Conservation (phyloP, 2,797 vertebrate species). For the Hylomyscus alleni region DNA sequence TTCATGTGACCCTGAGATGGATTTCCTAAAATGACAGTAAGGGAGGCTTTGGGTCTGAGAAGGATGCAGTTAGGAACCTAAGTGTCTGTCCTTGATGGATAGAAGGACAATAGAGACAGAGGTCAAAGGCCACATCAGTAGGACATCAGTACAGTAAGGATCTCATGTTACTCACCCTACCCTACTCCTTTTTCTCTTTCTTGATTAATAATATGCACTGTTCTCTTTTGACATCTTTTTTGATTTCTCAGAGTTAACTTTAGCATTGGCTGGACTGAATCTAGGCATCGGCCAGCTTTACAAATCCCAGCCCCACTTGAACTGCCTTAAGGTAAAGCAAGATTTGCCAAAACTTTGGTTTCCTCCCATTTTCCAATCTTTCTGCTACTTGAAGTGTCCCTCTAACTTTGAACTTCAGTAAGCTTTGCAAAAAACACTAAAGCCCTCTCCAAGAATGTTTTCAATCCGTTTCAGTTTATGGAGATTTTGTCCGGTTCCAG, state of each 20-base stretch:
- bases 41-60: constrained; percentile 80
- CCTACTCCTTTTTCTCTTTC: not conserved
- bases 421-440: not conserved
- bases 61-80: constrained; percentile 68
- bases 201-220: not conserved
- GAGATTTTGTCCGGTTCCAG: constrained; percentile 6
- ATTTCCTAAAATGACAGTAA: constrained; percentile 80
- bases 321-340: not conserved
- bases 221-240: not conserved
- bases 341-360: not conserved
- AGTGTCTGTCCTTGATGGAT: constrained; percentile 79
- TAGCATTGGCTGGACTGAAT: constrained; percentile 5
- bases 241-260: constrained; percentile 31
- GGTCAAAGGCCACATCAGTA: not conserved
- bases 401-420: not conserved
- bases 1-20: constrained; percentile 81
- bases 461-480: not conserved
- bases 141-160: not conserved
- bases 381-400: not conserved
- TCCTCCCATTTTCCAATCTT: not conserved
- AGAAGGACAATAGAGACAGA: constrained; percentile 48
- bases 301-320: not conserved
- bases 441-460: not conserved
- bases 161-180: not conserved
- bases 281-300: not conserved